These are phyloP conservation scores for Lordiphosa clarofinis DNA, from an alignment of 1,140 invertebrate species.

Conservation along the genomic window DNA sequence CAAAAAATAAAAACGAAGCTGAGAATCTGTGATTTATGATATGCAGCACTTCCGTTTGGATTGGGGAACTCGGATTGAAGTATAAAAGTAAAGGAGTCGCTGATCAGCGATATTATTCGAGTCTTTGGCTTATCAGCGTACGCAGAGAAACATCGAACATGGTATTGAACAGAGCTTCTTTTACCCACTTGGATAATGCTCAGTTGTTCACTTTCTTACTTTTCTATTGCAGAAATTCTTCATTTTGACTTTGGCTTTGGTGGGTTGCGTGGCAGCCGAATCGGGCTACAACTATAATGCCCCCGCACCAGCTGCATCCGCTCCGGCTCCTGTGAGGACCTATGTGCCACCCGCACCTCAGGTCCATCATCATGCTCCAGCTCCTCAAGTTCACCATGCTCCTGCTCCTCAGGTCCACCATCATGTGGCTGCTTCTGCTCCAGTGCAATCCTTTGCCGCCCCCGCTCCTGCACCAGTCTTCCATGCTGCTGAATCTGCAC, in stretches of 20 bases:
- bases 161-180: slow-evolving; percentile 35
- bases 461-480: slow-evolving; percentile 39
- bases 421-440: slow-evolving; percentile 31
- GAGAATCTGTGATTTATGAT: slow-evolving; percentile 57
- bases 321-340: slow-evolving; percentile 34
- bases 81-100: slow-evolving; percentile 61
- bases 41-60: slow-evolving; percentile 59
- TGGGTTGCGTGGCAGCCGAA: slow-evolving; percentile 50
- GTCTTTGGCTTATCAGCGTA: slow-evolving; percentile 38
- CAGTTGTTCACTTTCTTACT: background rate
- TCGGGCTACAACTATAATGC: slow-evolving; percentile 58
- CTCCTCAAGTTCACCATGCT: slow-evolving; percentile 5
- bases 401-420: slow-evolving; percentile 38
- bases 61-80: slow-evolving; percentile 14
- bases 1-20: slow-evolving; percentile 21
- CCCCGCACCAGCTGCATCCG: slow-evolving; percentile 27
- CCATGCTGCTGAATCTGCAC: slow-evolving; percentile 23
- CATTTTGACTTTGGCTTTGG: slow-evolving; percentile 50
- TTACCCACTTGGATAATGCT: slow-evolving; percentile 8
- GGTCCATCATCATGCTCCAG: slow-evolving; percentile 12
- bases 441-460: slow-evolving; percentile 28
- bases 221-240: slow-evolving; percentile 43
- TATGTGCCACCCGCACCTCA: slow-evolving; percentile 31
- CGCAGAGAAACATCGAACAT: slow-evolving; percentile 44
- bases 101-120: slow-evolving; percentile 51